Evolutionary conservation across 2,888 invertebrate species (phyloP).

Genomic region (Coelinius sp.): DNA sequence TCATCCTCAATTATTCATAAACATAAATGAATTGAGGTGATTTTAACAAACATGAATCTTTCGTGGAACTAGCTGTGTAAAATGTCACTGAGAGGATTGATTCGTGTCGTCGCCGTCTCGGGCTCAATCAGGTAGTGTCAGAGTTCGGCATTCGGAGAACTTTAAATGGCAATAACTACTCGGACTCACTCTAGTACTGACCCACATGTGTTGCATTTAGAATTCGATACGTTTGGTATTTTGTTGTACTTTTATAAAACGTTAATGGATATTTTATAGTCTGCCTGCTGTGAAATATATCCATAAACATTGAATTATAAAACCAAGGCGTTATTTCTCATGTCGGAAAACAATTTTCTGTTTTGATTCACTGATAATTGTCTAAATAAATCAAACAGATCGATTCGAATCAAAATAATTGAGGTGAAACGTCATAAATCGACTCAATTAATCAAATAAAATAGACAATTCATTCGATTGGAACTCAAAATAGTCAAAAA

Average conservation of each 20-base stretch:
- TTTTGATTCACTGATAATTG: neutral
- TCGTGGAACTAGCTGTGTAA: neutral
- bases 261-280: neutral
- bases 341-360: neutral
- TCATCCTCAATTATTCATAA: neutral
- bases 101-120: neutral
- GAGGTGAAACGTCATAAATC: too few relatives aligned
- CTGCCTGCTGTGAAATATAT: neutral
- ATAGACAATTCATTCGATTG: neutral
- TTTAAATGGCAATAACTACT: neutral
- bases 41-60: neutral
- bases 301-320: neutral
- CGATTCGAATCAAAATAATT: too few relatives aligned
- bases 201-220: neutral
- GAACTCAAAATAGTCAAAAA: neutral
- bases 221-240: neutral
- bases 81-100: neutral
- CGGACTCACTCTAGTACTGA: neutral
- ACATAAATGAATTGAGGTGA: neutral
- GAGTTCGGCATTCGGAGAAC: constrained; percentile 7
- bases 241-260: neutral
- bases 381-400: neutral
- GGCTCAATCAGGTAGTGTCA: neutral
- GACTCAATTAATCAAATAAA: too few relatives aligned
- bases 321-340: neutral